These are phyloP conservation scores for Euproctis similis DNA, from an alignment of 2,888 invertebrate genomes.

Conservation along the genomic window DNA sequence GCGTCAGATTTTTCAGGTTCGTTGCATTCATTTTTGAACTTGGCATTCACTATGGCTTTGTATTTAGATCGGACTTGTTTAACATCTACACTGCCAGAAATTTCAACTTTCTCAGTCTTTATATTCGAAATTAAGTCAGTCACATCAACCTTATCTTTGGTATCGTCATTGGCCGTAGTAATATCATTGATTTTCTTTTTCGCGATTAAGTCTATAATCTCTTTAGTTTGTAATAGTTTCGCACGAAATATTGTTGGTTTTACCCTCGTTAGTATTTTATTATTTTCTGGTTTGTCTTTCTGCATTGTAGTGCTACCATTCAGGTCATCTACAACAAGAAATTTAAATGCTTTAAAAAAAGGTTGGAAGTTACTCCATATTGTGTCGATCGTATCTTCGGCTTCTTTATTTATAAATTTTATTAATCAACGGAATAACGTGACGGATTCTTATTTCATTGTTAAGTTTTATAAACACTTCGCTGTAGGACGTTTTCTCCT, in stretches of 20 bases:
- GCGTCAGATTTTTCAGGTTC: slow-evolving; percentile 10
- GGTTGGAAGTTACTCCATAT: too few relatives aligned
- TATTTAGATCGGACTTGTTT: slow-evolving; percentile 15
- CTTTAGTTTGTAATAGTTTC: slow-evolving; percentile 6
- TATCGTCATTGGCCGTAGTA: neutral
- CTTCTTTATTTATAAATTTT: too few relatives aligned
- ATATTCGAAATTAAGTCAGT: slow-evolving; percentile 1
- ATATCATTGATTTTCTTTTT: neutral
- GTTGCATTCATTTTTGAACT: slow-evolving; percentile 11
- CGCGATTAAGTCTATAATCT: neutral
- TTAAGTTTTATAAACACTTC: too few relatives aligned
- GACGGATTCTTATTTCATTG: too few relatives aligned
- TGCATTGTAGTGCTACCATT: slow-evolving; percentile 20
- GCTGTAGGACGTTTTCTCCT: too few relatives aligned
- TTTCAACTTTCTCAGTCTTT: slow-evolving; percentile 3
- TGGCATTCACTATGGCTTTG: slow-evolving; percentile 13
- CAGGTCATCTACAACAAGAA: slow-evolving; percentile 28
- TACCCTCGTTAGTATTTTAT: slow-evolving; percentile 7
- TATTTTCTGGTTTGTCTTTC: slow-evolving; percentile 8
- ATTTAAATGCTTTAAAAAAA: too few relatives aligned
- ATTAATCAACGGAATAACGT: too few relatives aligned
- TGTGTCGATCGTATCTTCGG: too few relatives aligned
- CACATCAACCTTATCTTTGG: neutral
- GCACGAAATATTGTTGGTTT: slow-evolving; percentile 13
- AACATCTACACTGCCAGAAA: slow-evolving; percentile 6